These are phyloP conservation scores for Dryocosmus kuriphilus DNA, from an alignment of 2,888 invertebrate genomes.

Conservation along the genomic window DNA sequence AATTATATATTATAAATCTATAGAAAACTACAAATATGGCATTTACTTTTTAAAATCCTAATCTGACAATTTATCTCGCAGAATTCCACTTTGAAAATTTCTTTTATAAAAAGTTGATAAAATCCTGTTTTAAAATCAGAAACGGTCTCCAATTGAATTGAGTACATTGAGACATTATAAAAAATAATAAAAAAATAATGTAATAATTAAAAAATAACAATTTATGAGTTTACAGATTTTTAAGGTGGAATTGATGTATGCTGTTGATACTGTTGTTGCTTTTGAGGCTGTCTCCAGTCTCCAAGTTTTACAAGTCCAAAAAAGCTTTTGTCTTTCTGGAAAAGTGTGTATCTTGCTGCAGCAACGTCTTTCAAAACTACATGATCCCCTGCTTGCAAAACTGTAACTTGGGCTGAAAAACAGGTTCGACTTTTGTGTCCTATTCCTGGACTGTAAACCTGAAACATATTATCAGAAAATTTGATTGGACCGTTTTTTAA, in stretches of 20 bases:
- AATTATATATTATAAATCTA: conserved; percentile 9
- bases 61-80: conserved; percentile 5
- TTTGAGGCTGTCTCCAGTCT: conserved; percentile 74
- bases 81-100: not conserved
- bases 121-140: not conserved
- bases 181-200: not conserved
- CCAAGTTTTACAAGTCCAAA: conserved; percentile 89
- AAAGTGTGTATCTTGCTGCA: conserved; percentile 83
- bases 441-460: conserved; percentile 69
- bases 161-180: not conserved
- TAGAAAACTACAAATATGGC: conserved; percentile 3
- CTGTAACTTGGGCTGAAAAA: conserved; percentile 69
- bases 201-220: not conserved
- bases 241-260: not conserved
- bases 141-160: not conserved
- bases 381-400: conserved; percentile 79
- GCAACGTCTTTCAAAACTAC: conserved; percentile 86
- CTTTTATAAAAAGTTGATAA: not conserved
- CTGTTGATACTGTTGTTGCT: conserved; percentile 49
- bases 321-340: conserved; percentile 88
- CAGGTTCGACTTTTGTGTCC: conserved; percentile 72
- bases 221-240: not conserved
- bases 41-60: not conserved
- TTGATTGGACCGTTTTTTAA: not conserved
- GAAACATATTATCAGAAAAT: conserved; percentile 41